Base-by-base conservation (phyloP, 2,113 vertebrate species). In the Ovis aries region DNA sequence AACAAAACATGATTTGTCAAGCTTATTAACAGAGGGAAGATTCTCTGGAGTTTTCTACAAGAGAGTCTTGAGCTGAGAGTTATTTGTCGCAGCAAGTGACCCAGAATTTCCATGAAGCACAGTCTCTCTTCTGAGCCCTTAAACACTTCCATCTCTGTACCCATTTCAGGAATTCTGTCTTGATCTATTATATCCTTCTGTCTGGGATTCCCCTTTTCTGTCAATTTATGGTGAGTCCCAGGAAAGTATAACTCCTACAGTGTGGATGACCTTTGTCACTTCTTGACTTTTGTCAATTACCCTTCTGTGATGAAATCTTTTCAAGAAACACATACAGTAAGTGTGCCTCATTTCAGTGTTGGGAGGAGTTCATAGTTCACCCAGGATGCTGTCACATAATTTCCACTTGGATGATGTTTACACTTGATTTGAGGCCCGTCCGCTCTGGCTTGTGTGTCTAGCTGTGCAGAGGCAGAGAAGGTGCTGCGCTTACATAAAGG, bases 1-100 rank as follows among this genome's bases (percentile, higher is more conserved):
- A 80, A 88, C 60, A 21, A 91, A 91, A 95, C 64, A 55, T 48
- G 84, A 85, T 85, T 93, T 97, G 36, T 94, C 91, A 94, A 94
- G 27, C 64, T 97, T 62, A 80, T 97, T 94, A 92, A 40, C 48
- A 59, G 77, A 94, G 48, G 43, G 23, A 96, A 88, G 52, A 90
- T 11, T 88, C 52, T 97, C 53, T 33, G 25, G 33, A 64, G n/a
- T 74, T 88, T 87, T 91, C 62, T 50, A 8, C 57, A 14, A 40
- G 53, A 55, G 86, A 67, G 7, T 89, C n/a, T 45, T 86, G 60
- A 92, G 12, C 89, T 17, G 27, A 93, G 94, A 97, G 92, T 92
- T 97, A 29, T 60, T 86, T 96, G 91, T 93, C 48, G 88, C 5
- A 94, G 62, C 40, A 48, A 89, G 29, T 95, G 90, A 95, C 82